Conservation (phyloP, 2,797 vertebrate species). For the Hyperoplus immaculatus region DNA sequence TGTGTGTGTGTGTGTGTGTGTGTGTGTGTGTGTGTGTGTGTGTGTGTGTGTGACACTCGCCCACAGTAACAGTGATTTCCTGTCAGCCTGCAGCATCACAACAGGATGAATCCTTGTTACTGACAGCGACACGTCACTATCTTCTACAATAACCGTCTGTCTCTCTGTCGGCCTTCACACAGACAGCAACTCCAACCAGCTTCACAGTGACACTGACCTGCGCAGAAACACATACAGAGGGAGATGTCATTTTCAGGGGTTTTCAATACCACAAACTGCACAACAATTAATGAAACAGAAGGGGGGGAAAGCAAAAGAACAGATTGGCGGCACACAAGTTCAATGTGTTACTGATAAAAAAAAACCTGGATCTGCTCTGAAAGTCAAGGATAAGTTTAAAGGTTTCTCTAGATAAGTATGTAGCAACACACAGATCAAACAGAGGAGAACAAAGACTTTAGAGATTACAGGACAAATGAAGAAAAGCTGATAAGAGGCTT, state of each 20-base stretch:
- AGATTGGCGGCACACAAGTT: not conserved
- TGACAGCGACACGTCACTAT: slow-evolving; percentile 75
- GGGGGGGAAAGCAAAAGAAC: not conserved
- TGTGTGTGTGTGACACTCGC: slow-evolving; percentile 43
- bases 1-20: slow-evolving; percentile 16
- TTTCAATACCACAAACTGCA: not conserved
- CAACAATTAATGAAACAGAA: not conserved
- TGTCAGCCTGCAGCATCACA: slow-evolving; percentile 72
- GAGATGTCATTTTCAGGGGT: not conserved
- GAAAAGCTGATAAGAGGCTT: not conserved
- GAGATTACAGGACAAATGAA: not conserved
- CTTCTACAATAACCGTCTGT: not conserved
- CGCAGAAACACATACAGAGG: not conserved
- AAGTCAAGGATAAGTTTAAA: slow-evolving; percentile 30
- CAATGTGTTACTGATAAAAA: not conserved
- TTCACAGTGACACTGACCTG: not conserved
- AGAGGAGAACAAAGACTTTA: not conserved
- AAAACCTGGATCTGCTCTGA: not conserved
- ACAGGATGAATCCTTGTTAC: slow-evolving; percentile 89
- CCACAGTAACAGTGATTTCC: slow-evolving; percentile 82
- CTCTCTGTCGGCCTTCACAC: not conserved
- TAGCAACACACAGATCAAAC: not conserved
- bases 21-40: not conserved
- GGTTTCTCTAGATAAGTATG: slow-evolving; percentile 24
- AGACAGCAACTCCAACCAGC: not conserved